Evolutionary conservation across 2,797 vertebrate species (phyloP), one percentile per base, ranked within the genome.

Genomic region (Moxostoma hubbsi): DNA sequence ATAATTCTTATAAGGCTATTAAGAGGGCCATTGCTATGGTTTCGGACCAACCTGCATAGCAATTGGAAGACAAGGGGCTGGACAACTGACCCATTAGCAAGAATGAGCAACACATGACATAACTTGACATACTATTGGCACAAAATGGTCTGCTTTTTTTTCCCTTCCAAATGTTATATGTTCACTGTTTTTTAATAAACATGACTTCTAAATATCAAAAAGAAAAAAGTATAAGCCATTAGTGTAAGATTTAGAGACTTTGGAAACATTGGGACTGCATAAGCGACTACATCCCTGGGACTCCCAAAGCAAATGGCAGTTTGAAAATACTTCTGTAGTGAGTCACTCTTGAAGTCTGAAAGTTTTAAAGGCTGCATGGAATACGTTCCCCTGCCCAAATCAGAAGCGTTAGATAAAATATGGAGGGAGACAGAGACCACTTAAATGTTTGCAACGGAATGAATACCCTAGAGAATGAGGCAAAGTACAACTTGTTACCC

Each of bases 1-100:
- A 97, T 96, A 96, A 93, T 94, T 95, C 94, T 95, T 94, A 94
- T 97, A 98, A 98, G 96, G 97, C 96, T 95, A 94, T 93, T 89
- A 73, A 88, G 93, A 94, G 95, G 94, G 94, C 92, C 91, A 93
- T 94, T 95, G 95, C 96, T 94, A 95, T 93, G 91, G 86, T 92
- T 93, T 95, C 91, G 90, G 82, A 91, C 86, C 71, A 85, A 86
- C 90, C 90, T 91, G 91, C 90, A 92, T 93, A 93, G 92, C 92
- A 95, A 90, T 90, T 92, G 95, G 96, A 97, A 96, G 96, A 96
- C 95, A 92, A 94, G 81, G 89, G 91, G 90, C 89, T 91, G 91
- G 91, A 94, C 92, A 36, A 93, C 91, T 92, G 93, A 94, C 92
- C 91, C 92, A 83, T 81, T 85, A 86, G 85, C 88, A 85, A 90